Conservation (phyloP, 2,888 invertebrate genomes). For the Caenorhabditis macrosperma region DNA sequence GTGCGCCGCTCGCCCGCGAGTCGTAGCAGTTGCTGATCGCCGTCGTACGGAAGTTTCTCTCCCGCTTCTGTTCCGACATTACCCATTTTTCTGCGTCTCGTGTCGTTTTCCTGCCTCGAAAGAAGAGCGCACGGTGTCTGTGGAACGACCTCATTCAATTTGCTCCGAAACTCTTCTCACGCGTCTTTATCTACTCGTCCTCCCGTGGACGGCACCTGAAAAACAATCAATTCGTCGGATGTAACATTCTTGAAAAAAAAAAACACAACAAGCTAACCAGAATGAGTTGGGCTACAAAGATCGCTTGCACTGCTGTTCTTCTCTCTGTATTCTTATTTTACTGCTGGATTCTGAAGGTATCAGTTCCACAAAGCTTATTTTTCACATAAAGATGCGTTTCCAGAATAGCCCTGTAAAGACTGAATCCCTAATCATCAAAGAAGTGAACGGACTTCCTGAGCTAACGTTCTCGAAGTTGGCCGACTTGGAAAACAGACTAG, state of each 20-base stretch:
- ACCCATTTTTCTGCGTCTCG: conserved; percentile 4
- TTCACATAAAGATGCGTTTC: too few species aligned
- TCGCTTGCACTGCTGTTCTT: not conserved
- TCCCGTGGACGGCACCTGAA: not conserved
- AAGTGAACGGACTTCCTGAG: conserved; percentile 22
- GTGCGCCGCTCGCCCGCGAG: conserved; percentile 21
- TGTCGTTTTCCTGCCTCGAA: conserved; percentile 4
- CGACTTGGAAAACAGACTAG: conserved; percentile 27
- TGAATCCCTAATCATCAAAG: conserved; percentile 7
- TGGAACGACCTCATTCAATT: conserved; percentile 7
- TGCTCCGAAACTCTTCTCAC: not conserved
- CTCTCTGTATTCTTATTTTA: not conserved
- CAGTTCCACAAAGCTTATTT: too few species aligned
- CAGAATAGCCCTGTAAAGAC: conserved; percentile 16
- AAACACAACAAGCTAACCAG: not conserved
- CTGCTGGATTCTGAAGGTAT: conserved; percentile 33
- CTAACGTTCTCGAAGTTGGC: conserved; percentile 38
- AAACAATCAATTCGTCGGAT: not conserved
- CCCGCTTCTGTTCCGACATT: conserved; percentile 11
- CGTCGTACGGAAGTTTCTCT: conserved; percentile 3
- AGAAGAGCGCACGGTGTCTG: not conserved
- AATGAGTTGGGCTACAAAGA: not conserved
- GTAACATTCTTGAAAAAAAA: not conserved
- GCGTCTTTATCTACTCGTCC: not conserved
- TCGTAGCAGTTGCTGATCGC: conserved; percentile 31